Evolutionary conservation across 2,113 vertebrate species (phyloP).

Genomic region (Phaethon lepturus): DNA sequence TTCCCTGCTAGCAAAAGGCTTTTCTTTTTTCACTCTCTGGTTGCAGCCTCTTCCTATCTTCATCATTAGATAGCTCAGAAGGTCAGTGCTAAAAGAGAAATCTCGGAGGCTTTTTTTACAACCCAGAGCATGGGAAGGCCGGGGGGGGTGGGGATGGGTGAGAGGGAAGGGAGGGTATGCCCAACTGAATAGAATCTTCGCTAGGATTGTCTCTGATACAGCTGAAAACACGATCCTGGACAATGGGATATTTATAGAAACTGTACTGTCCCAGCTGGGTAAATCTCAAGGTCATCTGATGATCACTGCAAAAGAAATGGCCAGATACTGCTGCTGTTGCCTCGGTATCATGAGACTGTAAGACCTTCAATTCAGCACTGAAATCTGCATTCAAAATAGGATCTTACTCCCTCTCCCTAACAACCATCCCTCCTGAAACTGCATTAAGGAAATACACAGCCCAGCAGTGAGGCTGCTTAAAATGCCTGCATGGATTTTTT

Average conservation of each 20-base stretch:
- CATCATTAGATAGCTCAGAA: slow-evolving; percentile 41
- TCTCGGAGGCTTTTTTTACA: neutral
- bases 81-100: slow-evolving; percentile 51
- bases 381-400: slow-evolving; percentile 43
- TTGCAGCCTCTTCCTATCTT: slow-evolving; percentile 55
- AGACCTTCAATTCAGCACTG: neutral
- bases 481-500: neutral
- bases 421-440: slow-evolving; percentile 25
- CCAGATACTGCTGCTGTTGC: neutral
- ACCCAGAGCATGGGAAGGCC: neutral
- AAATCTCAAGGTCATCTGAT: slow-evolving; percentile 45
- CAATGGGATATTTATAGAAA: slow-evolving; percentile 51
- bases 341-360: neutral
- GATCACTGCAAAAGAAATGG: neutral
- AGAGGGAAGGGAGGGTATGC: neutral
- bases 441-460: neutral
- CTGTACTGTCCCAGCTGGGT: neutral
- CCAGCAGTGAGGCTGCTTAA: neutral
- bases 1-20: slow-evolving; percentile 38
- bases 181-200: neutral
- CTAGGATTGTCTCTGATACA: neutral
- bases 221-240: neutral
- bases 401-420: slow-evolving; percentile 28
- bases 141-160: neutral
- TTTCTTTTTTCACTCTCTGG: slow-evolving; percentile 22